phyloP scores from a whole-genome alignment of 1,140 invertebrate species.

The Cyphomyrmex costatus region DNA sequence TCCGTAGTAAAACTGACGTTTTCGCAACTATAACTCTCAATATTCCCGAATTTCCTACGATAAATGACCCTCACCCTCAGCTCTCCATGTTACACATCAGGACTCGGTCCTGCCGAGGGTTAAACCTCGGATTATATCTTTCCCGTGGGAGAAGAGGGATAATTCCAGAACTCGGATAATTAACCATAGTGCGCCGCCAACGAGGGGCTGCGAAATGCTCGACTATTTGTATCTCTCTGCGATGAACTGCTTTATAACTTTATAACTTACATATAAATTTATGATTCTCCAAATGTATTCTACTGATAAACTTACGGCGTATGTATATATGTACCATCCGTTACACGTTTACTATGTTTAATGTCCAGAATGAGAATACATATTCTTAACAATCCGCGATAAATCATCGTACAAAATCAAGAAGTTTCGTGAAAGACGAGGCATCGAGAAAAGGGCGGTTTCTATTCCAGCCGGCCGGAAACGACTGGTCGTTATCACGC shows the following conservation, averaged over 20 bases:
- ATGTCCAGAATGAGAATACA: background rate
- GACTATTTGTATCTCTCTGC: constrained; percentile 7
- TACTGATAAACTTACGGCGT: background rate
- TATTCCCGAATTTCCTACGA: constrained; percentile 41
- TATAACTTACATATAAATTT: constrained; percentile 6
- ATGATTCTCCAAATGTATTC: background rate
- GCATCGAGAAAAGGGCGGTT: background rate
- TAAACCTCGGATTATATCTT: constrained; percentile 57
- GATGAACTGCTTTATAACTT: constrained; percentile 38
- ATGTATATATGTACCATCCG: background rate
- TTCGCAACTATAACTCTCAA: constrained; percentile 22
- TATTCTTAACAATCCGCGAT: background rate
- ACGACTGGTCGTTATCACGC: constrained; percentile 33
- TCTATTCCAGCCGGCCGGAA: constrained; percentile 7
- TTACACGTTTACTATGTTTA: background rate
- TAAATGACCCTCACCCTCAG: constrained; percentile 30
- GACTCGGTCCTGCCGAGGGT: constrained; percentile 24
- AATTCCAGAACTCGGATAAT: constrained; percentile 55
- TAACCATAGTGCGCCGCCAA: constrained; percentile 36
- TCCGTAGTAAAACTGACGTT: constrained; percentile 12
- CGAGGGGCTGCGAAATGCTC: constrained; percentile 26
- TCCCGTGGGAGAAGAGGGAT: constrained; percentile 49
- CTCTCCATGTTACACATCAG: constrained; percentile 41
- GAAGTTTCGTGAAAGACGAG: background rate
- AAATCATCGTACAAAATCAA: background rate